Conservation (phyloP, 2,113 vertebrate species). For the Pristiophorus japonicus region DNA sequence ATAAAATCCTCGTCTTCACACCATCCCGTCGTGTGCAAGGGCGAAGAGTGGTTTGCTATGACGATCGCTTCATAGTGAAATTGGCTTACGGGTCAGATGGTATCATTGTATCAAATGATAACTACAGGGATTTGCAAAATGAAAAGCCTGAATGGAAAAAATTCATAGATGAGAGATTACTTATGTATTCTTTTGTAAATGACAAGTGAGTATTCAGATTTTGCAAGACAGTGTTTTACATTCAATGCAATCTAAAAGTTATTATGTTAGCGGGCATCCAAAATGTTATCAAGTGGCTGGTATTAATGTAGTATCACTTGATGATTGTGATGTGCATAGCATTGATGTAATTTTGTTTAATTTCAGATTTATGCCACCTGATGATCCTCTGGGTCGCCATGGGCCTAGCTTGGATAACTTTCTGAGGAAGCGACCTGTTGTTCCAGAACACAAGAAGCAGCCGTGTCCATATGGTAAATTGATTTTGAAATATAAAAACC, state of each 20-base stretch:
- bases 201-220: constrained; percentile 76
- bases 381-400: constrained; percentile 90
- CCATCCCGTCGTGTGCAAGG: constrained; percentile 89
- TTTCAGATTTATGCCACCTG: constrained; percentile 90
- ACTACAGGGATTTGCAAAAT: constrained; percentile 91
- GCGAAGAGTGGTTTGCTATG: constrained; percentile 90
- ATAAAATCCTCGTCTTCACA: constrained; percentile 92
- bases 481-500: neutral
- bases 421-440: constrained; percentile 83
- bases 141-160: constrained; percentile 98
- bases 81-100: constrained; percentile 90
- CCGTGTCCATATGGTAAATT: constrained; percentile 87
- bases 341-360: neutral
- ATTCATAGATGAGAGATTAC: constrained; percentile 88
- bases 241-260: neutral
- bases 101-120: constrained; percentile 94
- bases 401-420: constrained; percentile 95
- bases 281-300: neutral
- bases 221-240: neutral
- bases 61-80: constrained; percentile 94
- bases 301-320: constrained; percentile 29
- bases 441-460: constrained; percentile 95
- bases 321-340: neutral
- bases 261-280: neutral
- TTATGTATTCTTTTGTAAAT: constrained; percentile 98